Evolutionary conservation across 2,888 invertebrate genomes (phyloP).

Genomic region (Cepaea hortensis): DNA sequence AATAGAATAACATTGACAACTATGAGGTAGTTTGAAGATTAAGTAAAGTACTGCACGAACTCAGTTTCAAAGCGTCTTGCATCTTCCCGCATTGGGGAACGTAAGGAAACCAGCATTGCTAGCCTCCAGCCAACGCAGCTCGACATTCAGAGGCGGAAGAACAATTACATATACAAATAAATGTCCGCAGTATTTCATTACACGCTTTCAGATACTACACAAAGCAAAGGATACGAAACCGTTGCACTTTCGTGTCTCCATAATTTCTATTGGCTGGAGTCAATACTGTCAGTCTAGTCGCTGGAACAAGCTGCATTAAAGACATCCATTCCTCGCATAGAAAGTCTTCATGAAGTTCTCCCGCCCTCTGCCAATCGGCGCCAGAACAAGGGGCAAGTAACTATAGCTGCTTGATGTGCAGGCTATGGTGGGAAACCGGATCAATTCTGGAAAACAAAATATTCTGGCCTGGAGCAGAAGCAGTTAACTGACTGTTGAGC

Average conservation of each 20-base stretch:
- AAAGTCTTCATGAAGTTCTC: conserved; percentile 7
- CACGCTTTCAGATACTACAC: conserved; percentile 12
- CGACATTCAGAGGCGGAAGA: conserved; percentile 15
- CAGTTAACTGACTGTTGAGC: conserved; percentile 34
- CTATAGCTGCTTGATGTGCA: conserved; percentile 38
- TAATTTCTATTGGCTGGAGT: conserved; percentile 6
- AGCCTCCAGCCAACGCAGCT: not conserved
- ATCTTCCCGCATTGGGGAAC: not conserved
- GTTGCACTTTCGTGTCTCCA: not conserved
- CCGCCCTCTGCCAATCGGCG: conserved; percentile 43
- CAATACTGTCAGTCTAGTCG: no score
- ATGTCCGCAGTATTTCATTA: conserved; percentile 14
- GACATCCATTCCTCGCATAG: not conserved
- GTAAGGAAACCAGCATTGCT: not conserved
- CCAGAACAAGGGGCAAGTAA: conserved; percentile 43
- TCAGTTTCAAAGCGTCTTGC: not conserved
- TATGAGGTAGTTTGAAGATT: not conserved
- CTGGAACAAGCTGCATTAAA: not conserved
- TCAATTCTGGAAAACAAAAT: conserved; percentile 39
- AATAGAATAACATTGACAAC: not conserved
- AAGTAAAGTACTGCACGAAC: conserved; percentile 5
- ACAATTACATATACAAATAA: conserved; percentile 21
- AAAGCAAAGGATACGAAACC: conserved; percentile 11
- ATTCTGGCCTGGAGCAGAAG: conserved; percentile 3
- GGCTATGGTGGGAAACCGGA: conserved; percentile 31